Conservation (phyloP, 2,888 invertebrate species). For the Drosophila mercatorum region DNA sequence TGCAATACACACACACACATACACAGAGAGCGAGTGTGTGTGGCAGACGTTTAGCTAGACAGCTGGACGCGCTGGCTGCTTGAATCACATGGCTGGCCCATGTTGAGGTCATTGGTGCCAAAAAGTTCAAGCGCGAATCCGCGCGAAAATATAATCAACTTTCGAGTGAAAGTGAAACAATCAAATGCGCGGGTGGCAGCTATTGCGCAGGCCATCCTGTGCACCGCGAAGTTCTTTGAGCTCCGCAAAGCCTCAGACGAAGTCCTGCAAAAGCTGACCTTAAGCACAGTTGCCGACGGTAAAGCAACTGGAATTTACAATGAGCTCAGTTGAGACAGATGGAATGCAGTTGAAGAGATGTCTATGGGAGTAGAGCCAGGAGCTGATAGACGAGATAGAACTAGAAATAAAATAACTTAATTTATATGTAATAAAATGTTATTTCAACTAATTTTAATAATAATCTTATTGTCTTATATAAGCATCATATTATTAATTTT, state of each 20-base stretch:
- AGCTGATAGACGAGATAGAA: neutral
- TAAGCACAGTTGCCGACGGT: constrained; percentile 15
- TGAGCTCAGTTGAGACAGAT: neutral
- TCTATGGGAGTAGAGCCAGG: neutral
- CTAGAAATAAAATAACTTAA: neutral
- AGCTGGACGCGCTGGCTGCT: constrained; percentile 35
- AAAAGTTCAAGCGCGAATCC: constrained; percentile 54
- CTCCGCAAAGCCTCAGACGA: neutral
- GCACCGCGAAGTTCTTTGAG: constrained; percentile 3
- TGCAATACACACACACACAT: constrained; percentile 21
- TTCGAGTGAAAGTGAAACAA: constrained; percentile 73
- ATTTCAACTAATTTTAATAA: too few species aligned
- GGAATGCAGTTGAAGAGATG: neutral
- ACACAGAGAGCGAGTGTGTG: neutral
- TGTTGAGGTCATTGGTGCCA: constrained; percentile 58
- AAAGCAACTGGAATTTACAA: neutral
- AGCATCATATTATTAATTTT: too few species aligned
- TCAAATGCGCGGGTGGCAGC: constrained; percentile 39
- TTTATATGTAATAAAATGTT: neutral
- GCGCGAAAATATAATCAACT: constrained; percentile 75
- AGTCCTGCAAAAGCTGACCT: neutral
- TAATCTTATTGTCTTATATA: too few species aligned
- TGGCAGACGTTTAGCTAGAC: constrained; percentile 19
- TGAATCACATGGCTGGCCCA: constrained; percentile 20
- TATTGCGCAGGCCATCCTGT: neutral